Conservation (phyloP, 1,140 invertebrate species). For the Antheraea mylitta region DNA sequence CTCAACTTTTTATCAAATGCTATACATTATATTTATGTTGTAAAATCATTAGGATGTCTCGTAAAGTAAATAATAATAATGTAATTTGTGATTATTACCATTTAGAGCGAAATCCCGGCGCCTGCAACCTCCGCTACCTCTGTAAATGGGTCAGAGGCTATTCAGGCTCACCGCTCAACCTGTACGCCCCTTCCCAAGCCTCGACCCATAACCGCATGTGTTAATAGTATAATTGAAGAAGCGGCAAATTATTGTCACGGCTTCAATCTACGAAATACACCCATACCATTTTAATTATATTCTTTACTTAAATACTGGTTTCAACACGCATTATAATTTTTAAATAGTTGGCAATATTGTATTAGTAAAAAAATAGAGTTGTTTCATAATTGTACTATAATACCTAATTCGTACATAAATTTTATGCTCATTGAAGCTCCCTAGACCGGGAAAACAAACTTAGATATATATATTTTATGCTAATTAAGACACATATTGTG, state of each 20-base stretch:
- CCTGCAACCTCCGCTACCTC: slow-evolving; percentile 47
- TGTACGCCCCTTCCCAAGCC: slow-evolving; percentile 32
- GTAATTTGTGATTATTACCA: slow-evolving; percentile 2
- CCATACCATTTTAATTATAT: not conserved
- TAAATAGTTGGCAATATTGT: too few relatives aligned
- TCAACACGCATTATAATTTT: too few relatives aligned
- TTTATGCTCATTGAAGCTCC: too few relatives aligned
- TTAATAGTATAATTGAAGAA: slow-evolving; percentile 72
- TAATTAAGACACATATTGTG: too few relatives aligned
- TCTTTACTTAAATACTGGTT: too few relatives aligned
- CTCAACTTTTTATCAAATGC: too few relatives aligned
- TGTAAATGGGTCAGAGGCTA: slow-evolving; percentile 76
- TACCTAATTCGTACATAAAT: too few relatives aligned
- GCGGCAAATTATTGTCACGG: slow-evolving; percentile 70
- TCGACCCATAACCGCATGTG: slow-evolving; percentile 59
- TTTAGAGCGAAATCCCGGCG: slow-evolving; percentile 52
- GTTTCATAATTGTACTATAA: too few relatives aligned
- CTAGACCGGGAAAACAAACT: too few relatives aligned
- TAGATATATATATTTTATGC: too few relatives aligned
- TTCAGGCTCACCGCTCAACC: slow-evolving; percentile 45
- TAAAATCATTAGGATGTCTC: not conserved
- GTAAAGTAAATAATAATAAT: not conserved
- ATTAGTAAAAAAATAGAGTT: too few relatives aligned
- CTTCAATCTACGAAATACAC: slow-evolving; percentile 16
- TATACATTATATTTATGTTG: not conserved